Evolutionary conservation across 2,888 invertebrate genomes (phyloP), one percentile per base, ranked within the genome.

Genomic region (Noctuana brunneofusca): DNA sequence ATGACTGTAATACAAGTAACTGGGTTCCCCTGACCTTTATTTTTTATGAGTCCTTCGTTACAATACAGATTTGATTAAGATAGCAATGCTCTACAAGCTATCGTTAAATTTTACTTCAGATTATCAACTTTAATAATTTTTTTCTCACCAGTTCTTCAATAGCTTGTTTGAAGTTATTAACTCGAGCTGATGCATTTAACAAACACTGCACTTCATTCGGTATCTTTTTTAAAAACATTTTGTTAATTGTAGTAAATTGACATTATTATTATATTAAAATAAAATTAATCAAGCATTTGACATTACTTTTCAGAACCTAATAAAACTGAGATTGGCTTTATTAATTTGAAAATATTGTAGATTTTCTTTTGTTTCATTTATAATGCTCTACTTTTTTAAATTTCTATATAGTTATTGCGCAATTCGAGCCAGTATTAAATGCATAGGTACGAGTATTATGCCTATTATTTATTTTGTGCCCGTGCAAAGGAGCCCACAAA

Each of bases 111-210:
- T n/a, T n/a, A n/a, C n/a, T n/a, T n/a, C 5, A 24, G 3, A 5
- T 24, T 24, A 24, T 3, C 3, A 5, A 24, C 24, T 32, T 12
- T 32, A 32, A 32, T 2, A 32, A 11, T 32, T 11, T 20, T 12
- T 12, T 18, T 46, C 57, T 18, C 78, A 95, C 94, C 81, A 95
- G 82, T 89, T 95, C 95, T 73, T 93, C 93, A 32, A 95, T 87
- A 71, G 93, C 94, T 73, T 92, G 93, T 38, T 91, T 83, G 58
- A 92, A 87, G 73, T 80, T 93, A 57, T 91, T 92, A 65, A 95
- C 88, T 69, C 92, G 88, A 53, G 90, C 80, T 32, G 93, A 92
- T 54, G 95, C 94, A 73, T 93, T 83, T 66, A 95, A 80, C 66
- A 88, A 74, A 2, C 87, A 84, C 71, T 92, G 89, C 41, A 94